phyloP scores from a whole-genome alignment of 2,113 vertebrate genomes.

The Acanthochromis polyacanthus region DNA sequence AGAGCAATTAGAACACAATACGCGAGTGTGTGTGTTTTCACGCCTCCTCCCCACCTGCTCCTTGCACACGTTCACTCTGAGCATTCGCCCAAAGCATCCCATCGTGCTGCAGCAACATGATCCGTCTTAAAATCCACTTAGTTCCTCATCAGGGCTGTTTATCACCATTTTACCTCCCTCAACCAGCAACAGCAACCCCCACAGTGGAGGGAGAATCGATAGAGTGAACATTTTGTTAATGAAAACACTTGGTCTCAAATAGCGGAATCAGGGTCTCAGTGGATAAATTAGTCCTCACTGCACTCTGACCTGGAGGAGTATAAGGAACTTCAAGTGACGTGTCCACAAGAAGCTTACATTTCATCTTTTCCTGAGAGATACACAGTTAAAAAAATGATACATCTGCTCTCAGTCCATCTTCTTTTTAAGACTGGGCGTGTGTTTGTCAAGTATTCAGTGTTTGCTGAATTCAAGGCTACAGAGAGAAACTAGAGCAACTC shows the following conservation, averaged over 20 bases:
- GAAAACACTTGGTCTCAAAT: constrained; percentile 29
- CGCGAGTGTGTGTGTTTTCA: constrained; percentile 10
- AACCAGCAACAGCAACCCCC: constrained; percentile 19
- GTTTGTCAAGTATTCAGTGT: constrained; percentile 26
- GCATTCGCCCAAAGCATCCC: constrained; percentile 42
- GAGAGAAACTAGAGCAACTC: constrained; percentile 54
- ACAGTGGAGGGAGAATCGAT: constrained; percentile 9
- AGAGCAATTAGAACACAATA: constrained; percentile 52
- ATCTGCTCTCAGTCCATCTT: constrained; percentile 55
- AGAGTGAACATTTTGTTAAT: constrained; percentile 32
- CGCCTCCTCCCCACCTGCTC: constrained; percentile 4
- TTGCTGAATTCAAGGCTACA: constrained; percentile 43
- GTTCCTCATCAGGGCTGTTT: constrained; percentile 43
- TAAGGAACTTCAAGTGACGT: constrained; percentile 20
- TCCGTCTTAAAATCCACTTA: constrained; percentile 44
- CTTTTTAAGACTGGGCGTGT: background rate
- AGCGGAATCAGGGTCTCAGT: background rate
- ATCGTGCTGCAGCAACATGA: constrained; percentile 43
- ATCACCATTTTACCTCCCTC: constrained; percentile 42
- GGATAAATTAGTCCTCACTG: constrained; percentile 1
- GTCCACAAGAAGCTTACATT: constrained; percentile 43
- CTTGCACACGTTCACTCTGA: background rate
- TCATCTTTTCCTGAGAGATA: constrained; percentile 65
- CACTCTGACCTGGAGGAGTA: constrained; percentile 5
- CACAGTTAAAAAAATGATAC: constrained; percentile 66